Conservation (phyloP, 2,797 vertebrate genomes). For the Nyctalus aviator region DNA sequence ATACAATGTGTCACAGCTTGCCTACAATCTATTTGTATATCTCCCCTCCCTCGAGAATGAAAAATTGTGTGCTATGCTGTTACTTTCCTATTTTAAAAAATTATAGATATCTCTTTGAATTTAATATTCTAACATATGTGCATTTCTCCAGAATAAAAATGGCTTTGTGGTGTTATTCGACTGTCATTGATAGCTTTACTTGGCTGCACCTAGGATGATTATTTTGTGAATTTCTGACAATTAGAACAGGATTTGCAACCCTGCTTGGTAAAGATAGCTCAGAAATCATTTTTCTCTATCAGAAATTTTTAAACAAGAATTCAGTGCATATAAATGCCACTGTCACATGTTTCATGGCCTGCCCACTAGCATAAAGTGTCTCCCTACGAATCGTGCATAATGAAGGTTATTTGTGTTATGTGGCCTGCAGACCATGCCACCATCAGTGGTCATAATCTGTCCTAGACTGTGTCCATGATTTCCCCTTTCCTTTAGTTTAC, state of each 20-base stretch:
- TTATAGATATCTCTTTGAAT: neutral
- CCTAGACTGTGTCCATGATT: neutral
- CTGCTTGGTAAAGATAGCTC: slow-evolving; percentile 39
- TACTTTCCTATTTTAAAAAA: neutral
- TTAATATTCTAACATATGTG: slow-evolving; percentile 26
- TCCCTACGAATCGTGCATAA: neutral
- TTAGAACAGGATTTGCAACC: slow-evolving; percentile 38
- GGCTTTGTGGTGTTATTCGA: neutral
- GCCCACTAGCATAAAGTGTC: slow-evolving; percentile 8
- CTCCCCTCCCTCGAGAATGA: neutral
- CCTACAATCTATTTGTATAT: neutral
- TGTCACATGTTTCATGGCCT: neutral
- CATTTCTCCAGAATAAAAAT: slow-evolving; percentile 59
- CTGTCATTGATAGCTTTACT: neutral
- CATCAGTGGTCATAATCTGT: neutral
- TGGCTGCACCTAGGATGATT: neutral
- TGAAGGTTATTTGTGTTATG: neutral
- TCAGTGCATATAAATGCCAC: slow-evolving; percentile 4
- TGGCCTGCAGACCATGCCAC: neutral
- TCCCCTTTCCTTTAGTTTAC: neutral
- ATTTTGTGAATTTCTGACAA: slow-evolving; percentile 54
- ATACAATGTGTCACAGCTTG: neutral
- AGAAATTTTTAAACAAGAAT: neutral
- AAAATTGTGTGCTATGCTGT: neutral
- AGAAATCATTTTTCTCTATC: neutral